Evolutionary conservation across 2,113 vertebrate genomes (phyloP), one percentile per base, ranked within the genome.

Genomic region (Halichoerus grypus): DNA sequence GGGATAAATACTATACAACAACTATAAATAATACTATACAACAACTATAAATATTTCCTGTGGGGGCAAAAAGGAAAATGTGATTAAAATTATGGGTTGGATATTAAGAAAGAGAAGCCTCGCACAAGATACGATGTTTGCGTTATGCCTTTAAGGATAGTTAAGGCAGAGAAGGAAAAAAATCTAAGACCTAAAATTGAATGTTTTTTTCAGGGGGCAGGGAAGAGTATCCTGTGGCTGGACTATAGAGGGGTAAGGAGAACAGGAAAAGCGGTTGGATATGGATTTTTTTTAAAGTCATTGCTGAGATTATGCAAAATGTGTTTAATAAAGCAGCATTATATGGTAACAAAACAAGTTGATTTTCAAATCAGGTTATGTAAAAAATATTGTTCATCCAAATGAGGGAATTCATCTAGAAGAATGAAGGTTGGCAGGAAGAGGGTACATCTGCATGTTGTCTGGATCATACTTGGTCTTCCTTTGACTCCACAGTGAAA

Each of bases 121-220:
- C 69, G 5, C 18, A 92, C 90, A 92, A 28, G 21, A 72, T 92
- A 24, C 74, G 69, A 51, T 51, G 80, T 89, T 92, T 97, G 46
- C 89, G 6, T 83, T 93, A 84, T 85, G 13, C 15, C 26, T 96
- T 89, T 65, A 86, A 72, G 22, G 11, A 53, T 3, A 74, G 18
- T 51, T 88, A 91, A 79, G 33, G 10, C 51, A 96, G 39, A 92
- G 26, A 81, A 95, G 76, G 77, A 91, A 93, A 97, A 26, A 84
- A 55, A 36, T 49, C 2, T 33, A 94, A 95, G n/a, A 81, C 61
- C 26, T 76, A 85, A 94, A 97, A 96, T 93, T 93, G 57, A 88
- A 91, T 97, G 85, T 91, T 97, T 96, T 91, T 96, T 97, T 97
- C 76, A 97, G 92, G 16, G 55, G 36, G 2, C 9, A 96, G 33